Conservation (phyloP, 1,140 invertebrate genomes). For the Carposina sasakii region DNA sequence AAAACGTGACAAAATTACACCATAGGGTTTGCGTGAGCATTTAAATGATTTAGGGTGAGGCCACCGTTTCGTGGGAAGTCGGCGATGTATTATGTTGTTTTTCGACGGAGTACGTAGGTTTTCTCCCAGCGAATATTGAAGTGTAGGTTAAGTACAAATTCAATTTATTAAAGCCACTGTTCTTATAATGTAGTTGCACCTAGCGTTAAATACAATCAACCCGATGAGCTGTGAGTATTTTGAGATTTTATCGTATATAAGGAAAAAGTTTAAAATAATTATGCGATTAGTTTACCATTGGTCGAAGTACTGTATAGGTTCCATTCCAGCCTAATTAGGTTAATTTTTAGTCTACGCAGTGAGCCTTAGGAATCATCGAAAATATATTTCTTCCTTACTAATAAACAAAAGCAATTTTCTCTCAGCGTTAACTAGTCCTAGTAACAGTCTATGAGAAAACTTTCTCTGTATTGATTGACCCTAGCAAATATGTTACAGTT, state of each 20-base stretch:
- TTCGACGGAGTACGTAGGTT: too few relatives aligned
- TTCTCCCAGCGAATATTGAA: too few relatives aligned
- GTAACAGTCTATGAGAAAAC: too few relatives aligned
- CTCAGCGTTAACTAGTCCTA: too few relatives aligned
- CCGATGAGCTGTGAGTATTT: conserved; percentile 72
- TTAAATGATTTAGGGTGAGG: too few relatives aligned
- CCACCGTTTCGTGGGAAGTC: too few relatives aligned
- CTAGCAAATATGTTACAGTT: too few relatives aligned
- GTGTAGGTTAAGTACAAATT: conserved; percentile 72
- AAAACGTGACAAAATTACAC: too few relatives aligned
- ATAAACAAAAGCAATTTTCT: too few relatives aligned
- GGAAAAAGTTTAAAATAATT: conserved; percentile 53
- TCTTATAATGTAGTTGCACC: conserved; percentile 71
- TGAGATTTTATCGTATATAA: conserved; percentile 72
- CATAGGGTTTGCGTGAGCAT: too few relatives aligned
- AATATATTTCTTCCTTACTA: conserved; percentile 13
- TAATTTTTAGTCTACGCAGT: conserved; percentile 51
- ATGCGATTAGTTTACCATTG: conserved; percentile 58
- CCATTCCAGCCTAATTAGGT: conserved; percentile 67
- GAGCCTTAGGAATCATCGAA: conserved; percentile 45
- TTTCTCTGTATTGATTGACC: too few relatives aligned
- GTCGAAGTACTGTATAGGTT: conserved; percentile 59
- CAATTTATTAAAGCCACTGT: conserved; percentile 71
- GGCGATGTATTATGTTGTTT: too few relatives aligned
- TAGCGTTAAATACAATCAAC: conserved; percentile 70